Percentiles rank a stretch among this genome's conserved stretches.
These are phyloP conservation scores for Dinomys branickii DNA, from an alignment of 2,113 vertebrate genomes.

Conservation along the genomic window DNA sequence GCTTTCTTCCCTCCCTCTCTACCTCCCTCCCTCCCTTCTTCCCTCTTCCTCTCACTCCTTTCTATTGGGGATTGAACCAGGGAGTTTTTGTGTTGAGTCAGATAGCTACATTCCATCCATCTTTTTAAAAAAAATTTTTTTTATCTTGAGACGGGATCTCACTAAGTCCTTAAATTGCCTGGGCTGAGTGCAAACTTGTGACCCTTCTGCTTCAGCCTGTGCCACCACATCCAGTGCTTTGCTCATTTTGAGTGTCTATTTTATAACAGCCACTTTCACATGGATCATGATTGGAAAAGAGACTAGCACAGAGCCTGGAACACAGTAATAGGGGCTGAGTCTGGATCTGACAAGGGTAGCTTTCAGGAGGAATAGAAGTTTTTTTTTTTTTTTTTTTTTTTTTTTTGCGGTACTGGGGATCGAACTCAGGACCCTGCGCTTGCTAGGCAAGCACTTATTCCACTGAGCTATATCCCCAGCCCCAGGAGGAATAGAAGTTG, in stretches of 20 bases:
- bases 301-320: not conserved
- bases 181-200: not conserved
- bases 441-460: too few relatives aligned
- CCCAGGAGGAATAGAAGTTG: not conserved
- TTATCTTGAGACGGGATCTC: not conserved
- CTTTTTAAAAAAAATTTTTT: not conserved
- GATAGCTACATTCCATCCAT: not conserved
- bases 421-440: too few relatives aligned
- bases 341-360: not conserved
- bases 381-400: too few relatives aligned
- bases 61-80: not conserved
- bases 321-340: not conserved
- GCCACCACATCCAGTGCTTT: not conserved
- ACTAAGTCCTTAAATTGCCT: not conserved
- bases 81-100: not conserved
- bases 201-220: not conserved
- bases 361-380: not conserved
- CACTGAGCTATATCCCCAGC: too few relatives aligned
- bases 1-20: too few relatives aligned
- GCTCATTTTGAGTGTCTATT: not conserved
- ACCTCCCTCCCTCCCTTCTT: not conserved
- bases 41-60: not conserved
- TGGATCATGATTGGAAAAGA: not conserved
- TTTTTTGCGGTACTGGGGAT: too few relatives aligned
- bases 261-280: not conserved